Base-by-base conservation (phyloP, 2,113 vertebrate genomes). In the Myotis brandtii region DNA sequence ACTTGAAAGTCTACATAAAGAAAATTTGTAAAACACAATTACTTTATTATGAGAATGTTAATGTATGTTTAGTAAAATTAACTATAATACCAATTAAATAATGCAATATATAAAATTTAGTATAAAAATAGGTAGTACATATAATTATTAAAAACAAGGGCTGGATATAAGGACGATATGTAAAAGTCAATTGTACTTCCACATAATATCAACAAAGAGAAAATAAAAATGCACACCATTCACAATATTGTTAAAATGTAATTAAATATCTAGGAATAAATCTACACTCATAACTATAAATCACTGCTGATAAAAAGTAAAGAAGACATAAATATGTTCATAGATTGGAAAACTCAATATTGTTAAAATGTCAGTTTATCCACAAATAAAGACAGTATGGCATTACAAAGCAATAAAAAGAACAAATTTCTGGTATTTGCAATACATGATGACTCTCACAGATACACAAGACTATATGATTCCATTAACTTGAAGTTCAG, bases 11-110 rank as follows among this genome's bases (percentile, higher is more conserved):
- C 25, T 93, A 5, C 32, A 18, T 62, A 67, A 82, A 52, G 52
- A 93, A 72, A 52, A 32, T 91, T 79, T 89, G 1, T 52, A 72
- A 91, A 93, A 91, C 40, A 94, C 94, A 95, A 86, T 48, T 13
- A 86, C 43, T 73, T 67, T 72, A 81, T 66, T 67, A n/a, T 1
- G 75, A 54, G 20, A 8, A 9, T 80, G 5, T 54, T 81, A 83
- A 40, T 56, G 2, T 84, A 80, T 64, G 6, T 72, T 3, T 76
- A 72, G 5, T 84, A 85, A 97, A 89, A 85, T 59, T 9, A 91
- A 66, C 30, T 59, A 69, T 34, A 73, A 50, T 75, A 37, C 11
- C 12, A 30, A 72, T 82, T 94, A 82, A 54, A 73, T 66, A 67
- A 5, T 85, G 6, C 77, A 64, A 32, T 89, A 32, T 52, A 80